Conservation (phyloP, 2,888 invertebrate genomes). For the Mythimna vitellina region DNA sequence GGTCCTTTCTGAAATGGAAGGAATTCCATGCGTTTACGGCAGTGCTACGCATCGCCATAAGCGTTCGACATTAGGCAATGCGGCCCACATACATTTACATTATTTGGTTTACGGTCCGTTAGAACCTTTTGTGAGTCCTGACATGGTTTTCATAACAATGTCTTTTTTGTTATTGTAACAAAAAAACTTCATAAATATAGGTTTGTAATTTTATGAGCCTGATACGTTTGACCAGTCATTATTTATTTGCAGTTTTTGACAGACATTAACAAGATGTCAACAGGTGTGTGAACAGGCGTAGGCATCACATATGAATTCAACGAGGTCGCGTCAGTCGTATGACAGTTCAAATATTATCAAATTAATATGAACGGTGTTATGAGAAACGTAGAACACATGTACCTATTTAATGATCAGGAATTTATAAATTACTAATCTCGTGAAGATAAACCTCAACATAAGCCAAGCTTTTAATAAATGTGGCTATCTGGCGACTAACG, state of each 20-base stretch:
- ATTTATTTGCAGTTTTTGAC: constrained; percentile 5
- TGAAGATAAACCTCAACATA: constrained; percentile 12
- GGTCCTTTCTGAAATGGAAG: constrained; percentile 74
- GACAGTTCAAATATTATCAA: constrained; percentile 38
- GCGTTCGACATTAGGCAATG: constrained; percentile 82
- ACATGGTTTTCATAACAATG: constrained; percentile 66
- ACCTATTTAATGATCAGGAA: background rate
- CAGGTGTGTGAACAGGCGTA: constrained; percentile 75
- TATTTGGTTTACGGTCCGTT: constrained; percentile 84
- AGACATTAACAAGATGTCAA: constrained; percentile 72
- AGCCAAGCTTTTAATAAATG: constrained; percentile 25
- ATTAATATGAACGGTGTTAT: constrained; percentile 36
- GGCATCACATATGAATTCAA: constrained; percentile 67
- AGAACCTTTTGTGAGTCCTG: constrained; percentile 75
- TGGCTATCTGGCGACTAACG: constrained; percentile 5
- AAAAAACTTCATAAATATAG: constrained; percentile 13
- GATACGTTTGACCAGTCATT: constrained; percentile 16
- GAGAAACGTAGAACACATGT: constrained; percentile 24
- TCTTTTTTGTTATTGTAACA: constrained; percentile 42
- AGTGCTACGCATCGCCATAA: constrained; percentile 79
- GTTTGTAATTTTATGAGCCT: constrained; percentile 14
- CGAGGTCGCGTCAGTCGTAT: constrained; percentile 49
- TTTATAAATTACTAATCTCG: constrained; percentile 14
- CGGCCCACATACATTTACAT: constrained; percentile 83
- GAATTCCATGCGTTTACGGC: constrained; percentile 80